Evolutionary conservation across 2,113 vertebrate species (phyloP).

Genomic region (Dolichotis patagonum): DNA sequence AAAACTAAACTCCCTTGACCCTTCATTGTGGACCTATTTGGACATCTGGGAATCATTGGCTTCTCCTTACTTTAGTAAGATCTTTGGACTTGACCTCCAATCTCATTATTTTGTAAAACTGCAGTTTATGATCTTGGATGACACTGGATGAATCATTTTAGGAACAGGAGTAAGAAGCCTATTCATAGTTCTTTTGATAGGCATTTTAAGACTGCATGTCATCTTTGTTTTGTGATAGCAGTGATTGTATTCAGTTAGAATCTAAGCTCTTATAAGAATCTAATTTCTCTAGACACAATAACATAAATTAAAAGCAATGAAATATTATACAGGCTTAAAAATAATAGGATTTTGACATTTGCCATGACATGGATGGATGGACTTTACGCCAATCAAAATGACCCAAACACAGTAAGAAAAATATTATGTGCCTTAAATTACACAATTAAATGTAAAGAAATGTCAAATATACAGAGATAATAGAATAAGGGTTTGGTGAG

Average conservation of each 20-base stretch:
- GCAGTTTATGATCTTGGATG: constrained; percentile 13
- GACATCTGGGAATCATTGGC: background rate
- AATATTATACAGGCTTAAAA: background rate
- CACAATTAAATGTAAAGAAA: background rate
- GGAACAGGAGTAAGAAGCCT: background rate
- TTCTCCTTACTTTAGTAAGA: constrained; percentile 29
- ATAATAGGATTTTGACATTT: background rate
- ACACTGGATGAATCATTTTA: constrained; percentile 18
- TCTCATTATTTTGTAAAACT: constrained; percentile 41
- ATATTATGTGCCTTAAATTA: background rate
- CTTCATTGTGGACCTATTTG: background rate
- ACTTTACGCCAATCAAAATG: background rate
- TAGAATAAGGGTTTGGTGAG: background rate
- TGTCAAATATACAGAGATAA: background rate
- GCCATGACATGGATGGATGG: background rate
- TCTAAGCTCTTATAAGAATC: background rate
- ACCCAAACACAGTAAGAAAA: background rate
- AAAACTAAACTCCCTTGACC: background rate
- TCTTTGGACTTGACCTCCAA: constrained; percentile 22
- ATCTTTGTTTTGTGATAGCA: background rate
- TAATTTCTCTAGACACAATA: background rate
- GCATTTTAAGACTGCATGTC: constrained; percentile 31
- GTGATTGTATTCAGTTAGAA: background rate
- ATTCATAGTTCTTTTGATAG: constrained; percentile 15
- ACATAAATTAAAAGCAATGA: background rate